A percentile compares a stretch with the other conserved stretches of the same genome.
These are phyloP conservation scores for Erebia epiphron DNA, from an alignment of 2,888 invertebrate genomes.

Conservation along the genomic window DNA sequence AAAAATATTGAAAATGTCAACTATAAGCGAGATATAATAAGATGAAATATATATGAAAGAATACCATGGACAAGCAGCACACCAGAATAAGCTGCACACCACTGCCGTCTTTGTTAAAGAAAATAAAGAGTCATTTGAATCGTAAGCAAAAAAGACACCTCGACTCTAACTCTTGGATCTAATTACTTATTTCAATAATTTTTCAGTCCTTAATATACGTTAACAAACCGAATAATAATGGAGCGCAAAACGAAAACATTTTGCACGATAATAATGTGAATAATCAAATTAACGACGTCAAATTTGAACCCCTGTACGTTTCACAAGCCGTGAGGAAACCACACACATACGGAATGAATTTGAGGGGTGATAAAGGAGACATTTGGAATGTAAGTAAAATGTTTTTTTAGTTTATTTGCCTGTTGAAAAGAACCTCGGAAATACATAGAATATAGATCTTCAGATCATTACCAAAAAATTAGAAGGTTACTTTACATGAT, in stretches of 20 bases:
- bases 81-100: too few species aligned
- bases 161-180: too few species aligned
- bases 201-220: background rate
- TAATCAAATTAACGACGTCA: background rate
- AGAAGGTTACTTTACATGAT: too few species aligned
- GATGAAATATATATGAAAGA: too few species aligned
- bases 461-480: too few species aligned
- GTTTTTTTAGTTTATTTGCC: background rate
- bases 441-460: too few species aligned
- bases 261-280: background rate
- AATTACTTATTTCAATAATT: background rate
- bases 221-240: background rate
- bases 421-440: background rate
- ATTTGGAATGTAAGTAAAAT: constrained; percentile 8
- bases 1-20: too few species aligned
- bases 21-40: too few species aligned
- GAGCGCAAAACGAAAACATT: background rate
- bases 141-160: too few species aligned
- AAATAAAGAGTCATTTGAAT: too few species aligned
- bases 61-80: too few species aligned
- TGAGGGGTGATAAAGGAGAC: constrained; percentile 1
- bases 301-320: background rate
- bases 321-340: background rate
- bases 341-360: constrained; percentile 7
- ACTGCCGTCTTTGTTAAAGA: too few species aligned